A percentile compares a stretch with the other conserved stretches of the same genome.
Conservation (phyloP, 2,797 vertebrate genomes). For the Myotis vivesi region DNA sequence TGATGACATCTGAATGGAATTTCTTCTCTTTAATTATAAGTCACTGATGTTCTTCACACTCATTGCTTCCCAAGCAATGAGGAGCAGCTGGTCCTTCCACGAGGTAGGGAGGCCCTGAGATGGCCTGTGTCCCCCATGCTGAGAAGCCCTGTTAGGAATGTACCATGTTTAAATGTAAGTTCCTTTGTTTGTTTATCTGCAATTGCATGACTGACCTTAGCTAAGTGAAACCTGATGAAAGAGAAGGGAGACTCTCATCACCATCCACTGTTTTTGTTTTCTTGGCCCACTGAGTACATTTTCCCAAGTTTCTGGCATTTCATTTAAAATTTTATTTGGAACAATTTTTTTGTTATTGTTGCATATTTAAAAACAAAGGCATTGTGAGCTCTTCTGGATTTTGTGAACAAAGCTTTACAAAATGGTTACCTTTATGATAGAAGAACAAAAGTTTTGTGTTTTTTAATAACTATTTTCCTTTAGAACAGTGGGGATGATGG, state of each 20-base stretch:
- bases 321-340: conserved; percentile 66
- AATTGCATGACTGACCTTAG: conserved; percentile 71
- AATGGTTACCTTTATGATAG: conserved; percentile 31
- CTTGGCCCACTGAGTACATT: conserved; percentile 66
- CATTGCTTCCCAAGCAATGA: conserved; percentile 49
- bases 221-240: conserved; percentile 79
- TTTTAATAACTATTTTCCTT: neutral
- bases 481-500: neutral
- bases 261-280: conserved; percentile 53
- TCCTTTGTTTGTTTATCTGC: conserved; percentile 78
- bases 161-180: conserved; percentile 72
- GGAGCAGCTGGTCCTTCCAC: conserved; percentile 69
- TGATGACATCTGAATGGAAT: conserved; percentile 75
- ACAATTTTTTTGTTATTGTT: conserved; percentile 35
- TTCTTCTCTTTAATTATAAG: conserved; percentile 73
- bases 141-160: conserved; percentile 68
- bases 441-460: neutral
- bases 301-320: conserved; percentile 71
- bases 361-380: conserved; percentile 57
- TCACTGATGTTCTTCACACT: conserved; percentile 62
- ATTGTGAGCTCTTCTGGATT: neutral
- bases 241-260: conserved; percentile 61
- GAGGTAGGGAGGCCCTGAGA: conserved; percentile 1
- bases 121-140: neutral
- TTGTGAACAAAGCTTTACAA: conserved; percentile 44